Evolutionary conservation across 2,888 invertebrate genomes (phyloP), one percentile per base, ranked within the genome.

Genomic region (Coleophora deauratella): DNA sequence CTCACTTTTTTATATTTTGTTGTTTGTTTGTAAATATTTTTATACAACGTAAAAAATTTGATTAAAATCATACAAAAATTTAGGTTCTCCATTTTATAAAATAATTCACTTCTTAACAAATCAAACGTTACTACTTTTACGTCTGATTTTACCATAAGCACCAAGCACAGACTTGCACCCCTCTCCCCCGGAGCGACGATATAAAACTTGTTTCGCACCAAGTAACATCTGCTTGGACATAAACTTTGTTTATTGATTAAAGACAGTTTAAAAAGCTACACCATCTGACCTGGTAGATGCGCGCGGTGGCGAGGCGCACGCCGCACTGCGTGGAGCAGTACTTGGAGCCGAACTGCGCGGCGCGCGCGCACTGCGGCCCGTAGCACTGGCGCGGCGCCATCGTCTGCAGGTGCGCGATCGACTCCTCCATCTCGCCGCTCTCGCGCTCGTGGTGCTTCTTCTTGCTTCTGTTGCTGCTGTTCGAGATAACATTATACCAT

Each of bases 291-390:
- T 94, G 93, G 60, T 93, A 93, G 51, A 96, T 94, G 55, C 96
- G 87, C 35, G 91, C 91, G 0, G 93, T 93, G 0, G 98, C 98
- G 21, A 99, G 85, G 59, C 92, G 91, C 61, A 96, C 88, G 0
- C 98, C 98, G 69, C 98, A 99, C 50, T 93, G 91, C 50, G 97
- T 91, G 7, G 95, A 93, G 66, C 99, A 99, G 66, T 98, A 99
- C 77, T 98, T 98, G 45, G 96, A 97, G 32, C 90, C 91, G 48
- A 72, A 88, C 10, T 92, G 86, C 0, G 98, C 94, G 32, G 91
- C 90, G 43, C 91, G 89, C 0, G 88, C 87, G 72, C 99, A 99
- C 40, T 91, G 90, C 0, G 97, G 98, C 0, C 98, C 98, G 64
- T 93, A 93, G 71, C 99, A 99, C 62, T 99, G 98, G 1, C 93